Base-by-base conservation (phyloP, 2,113 vertebrate genomes). In the Strix aluco region DNA sequence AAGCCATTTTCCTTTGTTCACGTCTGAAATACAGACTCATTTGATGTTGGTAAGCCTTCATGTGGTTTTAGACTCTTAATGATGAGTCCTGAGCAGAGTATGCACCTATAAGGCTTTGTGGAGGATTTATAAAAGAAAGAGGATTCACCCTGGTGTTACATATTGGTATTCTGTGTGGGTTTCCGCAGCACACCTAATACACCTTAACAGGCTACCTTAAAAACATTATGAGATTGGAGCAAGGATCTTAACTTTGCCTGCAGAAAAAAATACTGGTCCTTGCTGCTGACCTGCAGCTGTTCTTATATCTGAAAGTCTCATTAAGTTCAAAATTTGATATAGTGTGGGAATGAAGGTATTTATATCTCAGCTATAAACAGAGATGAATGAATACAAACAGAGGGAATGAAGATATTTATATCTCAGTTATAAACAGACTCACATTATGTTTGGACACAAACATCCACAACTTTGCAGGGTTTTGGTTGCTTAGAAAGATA, bases 171-270 rank as follows among this genome's bases (percentile, higher is more conserved):
- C 75, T 36, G 34, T 72, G 69, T 16, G 74, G 88, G 30, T 93
- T 94, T 92, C 67, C 51, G 57, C 23, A 74, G 63, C 44, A 71
- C 2, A 2, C 26, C 30, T 92, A 79, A 88, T 32, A 44, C 12
- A 52, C 57, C n/a, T 92, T 72, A 93, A 74, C n/a, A 81, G 57
- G 65, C 65, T 90, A 34, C 38, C 65, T 95, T 91, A 88, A 94
- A 92, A 79, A 47, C 15, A 67, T 90, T 32, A n/a, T 13, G 23
- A 74, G 38, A 73, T 27, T 70, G 55, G 46, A 88, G 59, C 59
- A 78, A 73, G 26, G 38, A 86, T 67, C 57, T 88, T 82, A 92
- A 94, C 63, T 73, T 73, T 30, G 10, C 21, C 55, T 52, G 55
- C 22, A 90, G 67, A 90, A 77, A 62, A 81, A 84, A 47, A 26